phyloP scores from a whole-genome alignment of 2,888 invertebrate species.

The Fragum fragum region DNA sequence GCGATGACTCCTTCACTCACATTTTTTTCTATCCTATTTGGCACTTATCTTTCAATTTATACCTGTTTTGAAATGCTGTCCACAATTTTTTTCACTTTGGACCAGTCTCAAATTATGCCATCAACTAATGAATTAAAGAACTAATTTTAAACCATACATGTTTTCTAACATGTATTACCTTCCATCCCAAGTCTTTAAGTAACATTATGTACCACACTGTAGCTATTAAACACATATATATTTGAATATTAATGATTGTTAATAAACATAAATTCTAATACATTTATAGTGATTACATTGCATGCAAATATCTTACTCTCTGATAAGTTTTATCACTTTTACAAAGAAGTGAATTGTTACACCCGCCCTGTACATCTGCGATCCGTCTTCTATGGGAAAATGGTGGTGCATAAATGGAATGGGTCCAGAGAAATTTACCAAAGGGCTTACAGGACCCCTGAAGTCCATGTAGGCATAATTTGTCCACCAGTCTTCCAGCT shows the following conservation, averaged over 20 bases:
- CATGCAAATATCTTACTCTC: slow-evolving; percentile 82
- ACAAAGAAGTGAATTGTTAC: slow-evolving; percentile 84
- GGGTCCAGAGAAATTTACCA: slow-evolving; percentile 88
- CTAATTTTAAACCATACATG: too few relatives aligned
- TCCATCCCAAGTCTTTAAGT: not conserved
- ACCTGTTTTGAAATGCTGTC: too few relatives aligned
- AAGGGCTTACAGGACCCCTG: slow-evolving; percentile 88
- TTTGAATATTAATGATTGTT: too few relatives aligned
- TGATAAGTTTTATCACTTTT: slow-evolving; percentile 88
- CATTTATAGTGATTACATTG: not conserved
- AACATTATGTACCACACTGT: too few relatives aligned
- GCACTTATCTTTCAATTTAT: too few relatives aligned
- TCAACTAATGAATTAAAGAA: too few relatives aligned
- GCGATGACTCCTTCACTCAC: too few relatives aligned
- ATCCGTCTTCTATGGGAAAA: slow-evolving; percentile 80
- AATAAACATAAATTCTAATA: not conserved
- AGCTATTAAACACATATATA: too few relatives aligned
- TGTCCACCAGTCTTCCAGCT: slow-evolving; percentile 89
- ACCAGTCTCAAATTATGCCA: too few relatives aligned
- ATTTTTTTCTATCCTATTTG: too few relatives aligned
- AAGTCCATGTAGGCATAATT: slow-evolving; percentile 88
- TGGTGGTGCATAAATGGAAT: slow-evolving; percentile 78
- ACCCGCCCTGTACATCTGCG: slow-evolving; percentile 84
- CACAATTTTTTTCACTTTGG: too few relatives aligned
- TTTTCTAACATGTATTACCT: too few relatives aligned